Evolutionary conservation across 2,888 invertebrate species (phyloP).

Genomic region (Oscheius sp.): DNA sequence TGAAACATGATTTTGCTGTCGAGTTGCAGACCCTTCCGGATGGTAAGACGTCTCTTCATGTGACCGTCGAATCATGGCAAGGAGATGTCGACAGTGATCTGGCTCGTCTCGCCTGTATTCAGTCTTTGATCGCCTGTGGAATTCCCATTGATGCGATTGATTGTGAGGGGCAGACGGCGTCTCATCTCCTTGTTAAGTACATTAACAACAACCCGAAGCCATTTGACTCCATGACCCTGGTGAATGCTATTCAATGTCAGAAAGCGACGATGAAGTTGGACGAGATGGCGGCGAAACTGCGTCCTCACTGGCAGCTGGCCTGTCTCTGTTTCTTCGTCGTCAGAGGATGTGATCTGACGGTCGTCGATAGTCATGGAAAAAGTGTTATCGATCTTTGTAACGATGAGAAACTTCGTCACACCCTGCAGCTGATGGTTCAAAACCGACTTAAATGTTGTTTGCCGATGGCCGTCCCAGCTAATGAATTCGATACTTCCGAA

Average conservation of each 20-base stretch:
- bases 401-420: slow-evolving; percentile 23
- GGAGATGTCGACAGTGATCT: slow-evolving; percentile 43
- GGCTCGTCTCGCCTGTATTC: slow-evolving; percentile 41
- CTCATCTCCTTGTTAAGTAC: slow-evolving; percentile 35
- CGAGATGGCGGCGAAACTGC: slow-evolving; percentile 46
- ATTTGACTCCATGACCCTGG: slow-evolving; percentile 4
- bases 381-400: slow-evolving; percentile 36
- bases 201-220: slow-evolving; percentile 14
- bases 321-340: slow-evolving; percentile 42
- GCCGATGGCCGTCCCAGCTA: slow-evolving; percentile 36
- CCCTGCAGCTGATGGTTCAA: neutral
- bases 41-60: slow-evolving; percentile 45
- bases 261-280: slow-evolving; percentile 37
- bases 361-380: slow-evolving; percentile 39
- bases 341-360: slow-evolving; percentile 46
- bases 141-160: slow-evolving; percentile 37
- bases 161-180: slow-evolving; percentile 40
- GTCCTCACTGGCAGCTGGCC: slow-evolving; percentile 53
- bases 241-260: neutral
- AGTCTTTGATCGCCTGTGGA: slow-evolving; percentile 40
- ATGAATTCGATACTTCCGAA: slow-evolving; percentile 43
- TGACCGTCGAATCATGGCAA: slow-evolving; percentile 47
- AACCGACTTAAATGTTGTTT: slow-evolving; percentile 35
- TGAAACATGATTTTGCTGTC: slow-evolving; percentile 7
- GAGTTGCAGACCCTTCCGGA: slow-evolving; percentile 9